Percentiles rank a stretch among this genome's conserved stretches.
Conservation (phyloP, 2,888 invertebrate genomes). For the Eilema depressum region DNA sequence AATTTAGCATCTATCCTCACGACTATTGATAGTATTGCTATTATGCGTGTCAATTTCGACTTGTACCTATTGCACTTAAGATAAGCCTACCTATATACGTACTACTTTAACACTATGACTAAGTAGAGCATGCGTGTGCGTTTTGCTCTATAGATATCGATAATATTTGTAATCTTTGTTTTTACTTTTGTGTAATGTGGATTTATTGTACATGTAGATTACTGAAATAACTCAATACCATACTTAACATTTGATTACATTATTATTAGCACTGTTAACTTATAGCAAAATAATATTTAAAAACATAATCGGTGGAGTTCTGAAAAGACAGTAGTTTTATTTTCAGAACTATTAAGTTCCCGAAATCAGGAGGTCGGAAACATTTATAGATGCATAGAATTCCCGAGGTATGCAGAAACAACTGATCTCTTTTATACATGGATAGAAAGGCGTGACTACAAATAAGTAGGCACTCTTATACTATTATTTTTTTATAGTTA, state of each 20-base stretch:
- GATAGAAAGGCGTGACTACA: too few species aligned
- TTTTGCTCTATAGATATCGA: constrained; percentile 61
- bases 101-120: constrained; percentile 68
- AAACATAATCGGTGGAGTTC: background rate
- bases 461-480: background rate
- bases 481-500: background rate
- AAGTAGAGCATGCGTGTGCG: constrained; percentile 73
- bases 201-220: constrained; percentile 26
- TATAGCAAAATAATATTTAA: background rate
- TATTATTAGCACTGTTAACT: background rate
- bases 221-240: constrained; percentile 2
- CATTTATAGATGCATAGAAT: background rate
- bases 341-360: background rate
- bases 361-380: background rate
- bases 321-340: background rate
- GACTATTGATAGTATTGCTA: constrained; percentile 35
- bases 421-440: too few species aligned
- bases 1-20: constrained; percentile 21
- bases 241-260: background rate
- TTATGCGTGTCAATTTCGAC: constrained; percentile 68
- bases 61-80: constrained; percentile 79
- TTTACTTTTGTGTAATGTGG: constrained; percentile 14
- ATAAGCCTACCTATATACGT: constrained; percentile 53
- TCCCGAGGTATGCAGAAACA: background rate
- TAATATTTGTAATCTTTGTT: constrained; percentile 47